These are phyloP conservation scores for Aphelenchoides avenae DNA, from an alignment of 1,140 invertebrate species.

Conservation along the genomic window DNA sequence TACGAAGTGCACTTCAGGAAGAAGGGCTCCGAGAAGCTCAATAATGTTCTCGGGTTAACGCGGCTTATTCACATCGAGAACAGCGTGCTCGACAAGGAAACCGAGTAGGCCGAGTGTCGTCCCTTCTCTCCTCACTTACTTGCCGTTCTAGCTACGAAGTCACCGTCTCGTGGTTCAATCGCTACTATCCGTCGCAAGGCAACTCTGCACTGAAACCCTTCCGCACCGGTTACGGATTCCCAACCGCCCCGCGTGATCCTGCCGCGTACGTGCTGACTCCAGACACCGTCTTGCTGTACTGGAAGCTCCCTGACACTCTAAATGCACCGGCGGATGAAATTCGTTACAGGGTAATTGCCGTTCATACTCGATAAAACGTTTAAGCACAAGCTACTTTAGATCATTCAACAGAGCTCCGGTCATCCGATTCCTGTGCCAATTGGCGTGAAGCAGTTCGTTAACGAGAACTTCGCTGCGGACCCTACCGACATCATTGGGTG, in stretches of 20 bases:
- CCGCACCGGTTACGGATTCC: conserved; percentile 52
- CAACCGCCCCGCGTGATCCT: conserved; percentile 50
- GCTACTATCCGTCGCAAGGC: conserved; percentile 46
- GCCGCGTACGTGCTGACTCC: conserved; percentile 46
- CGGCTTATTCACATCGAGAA: conserved; percentile 55
- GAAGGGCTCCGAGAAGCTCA: conserved; percentile 51
- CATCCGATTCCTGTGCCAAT: conserved; percentile 34
- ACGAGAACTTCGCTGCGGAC: conserved; percentile 36
- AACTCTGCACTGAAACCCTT: conserved; percentile 38
- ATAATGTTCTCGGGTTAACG: conserved; percentile 41
- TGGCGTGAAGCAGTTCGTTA: conserved; percentile 33
- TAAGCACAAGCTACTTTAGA: conserved; percentile 25
- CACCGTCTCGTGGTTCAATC: conserved; percentile 53
- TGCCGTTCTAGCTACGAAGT: conserved; percentile 46
- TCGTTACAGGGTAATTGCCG: conserved; percentile 46
- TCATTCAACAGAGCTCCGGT: conserved; percentile 29
- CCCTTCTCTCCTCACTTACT: not conserved
- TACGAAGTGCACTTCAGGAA: conserved; percentile 54
- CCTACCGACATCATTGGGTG: conserved; percentile 50
- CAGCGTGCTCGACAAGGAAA: conserved; percentile 57
- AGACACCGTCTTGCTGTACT: conserved; percentile 54
- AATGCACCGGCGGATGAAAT: conserved; percentile 55
- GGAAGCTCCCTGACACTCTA: conserved; percentile 47
- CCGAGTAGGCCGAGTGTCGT: conserved; percentile 34
- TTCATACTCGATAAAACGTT: conserved; percentile 12